These are phyloP conservation scores for Tenebrosternarchus preto DNA, from an alignment of 2,113 vertebrate species.

Conservation along the genomic window DNA sequence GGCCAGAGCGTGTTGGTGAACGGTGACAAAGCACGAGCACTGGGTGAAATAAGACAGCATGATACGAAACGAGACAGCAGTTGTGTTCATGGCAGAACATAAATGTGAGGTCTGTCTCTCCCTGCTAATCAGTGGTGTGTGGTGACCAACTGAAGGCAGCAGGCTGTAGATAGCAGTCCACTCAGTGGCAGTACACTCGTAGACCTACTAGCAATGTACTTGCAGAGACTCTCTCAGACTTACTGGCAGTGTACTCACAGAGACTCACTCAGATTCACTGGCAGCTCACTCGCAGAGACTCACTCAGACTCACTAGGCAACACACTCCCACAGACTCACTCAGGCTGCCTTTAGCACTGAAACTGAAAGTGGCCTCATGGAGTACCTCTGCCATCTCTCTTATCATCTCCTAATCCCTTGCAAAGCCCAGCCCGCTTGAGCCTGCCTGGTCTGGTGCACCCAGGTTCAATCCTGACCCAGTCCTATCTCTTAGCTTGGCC, in stretches of 20 bases:
- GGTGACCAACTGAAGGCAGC: neutral
- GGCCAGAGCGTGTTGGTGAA: neutral
- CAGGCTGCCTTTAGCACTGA: conserved; percentile 59
- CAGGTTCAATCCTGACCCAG: too few species aligned
- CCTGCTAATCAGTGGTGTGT: conserved; percentile 44
- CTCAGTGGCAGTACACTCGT: too few species aligned
- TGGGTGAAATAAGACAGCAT: neutral
- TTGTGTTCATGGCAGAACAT: conserved; percentile 40
- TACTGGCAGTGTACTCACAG: too few species aligned
- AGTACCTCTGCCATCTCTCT: conserved; percentile 69
- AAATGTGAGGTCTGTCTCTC: conserved; percentile 28
- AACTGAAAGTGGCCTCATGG: conserved; percentile 61
- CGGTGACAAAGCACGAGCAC: neutral
- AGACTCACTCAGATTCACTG: neutral
- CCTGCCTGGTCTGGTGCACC: neutral
- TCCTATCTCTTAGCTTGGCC: too few species aligned
- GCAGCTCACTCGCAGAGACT: conserved; percentile 16
- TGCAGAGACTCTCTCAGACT: conserved; percentile 23
- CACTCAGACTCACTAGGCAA: neutral
- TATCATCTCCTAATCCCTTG: conserved; percentile 68
- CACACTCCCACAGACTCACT: conserved; percentile 21
- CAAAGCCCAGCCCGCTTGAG: conserved; percentile 52
- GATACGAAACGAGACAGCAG: neutral
- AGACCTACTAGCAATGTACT: neutral
- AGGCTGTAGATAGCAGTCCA: too few species aligned